phyloP scores from a whole-genome alignment of 2,888 invertebrate genomes.

The Epirrita christyi region DNA sequence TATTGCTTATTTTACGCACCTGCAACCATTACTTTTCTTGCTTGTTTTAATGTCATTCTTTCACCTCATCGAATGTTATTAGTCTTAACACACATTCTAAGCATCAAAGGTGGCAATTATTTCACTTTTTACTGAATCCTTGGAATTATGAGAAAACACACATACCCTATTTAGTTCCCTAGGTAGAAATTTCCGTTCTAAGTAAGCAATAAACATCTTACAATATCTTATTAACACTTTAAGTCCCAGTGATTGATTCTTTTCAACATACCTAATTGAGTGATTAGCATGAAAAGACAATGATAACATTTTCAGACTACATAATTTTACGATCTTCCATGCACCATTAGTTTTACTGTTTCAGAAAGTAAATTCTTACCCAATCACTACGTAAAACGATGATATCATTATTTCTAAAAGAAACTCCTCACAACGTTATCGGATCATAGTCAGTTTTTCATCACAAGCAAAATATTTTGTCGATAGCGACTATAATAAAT shows the following conservation, averaged over 20 bases:
- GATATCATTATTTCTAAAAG: background rate
- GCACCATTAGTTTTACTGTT: conserved; percentile 30
- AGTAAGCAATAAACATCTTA: conserved; percentile 30
- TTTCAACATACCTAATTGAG: conserved; percentile 37
- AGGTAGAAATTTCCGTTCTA: conserved; percentile 20
- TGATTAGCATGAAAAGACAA: conserved; percentile 34
- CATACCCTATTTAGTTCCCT: conserved; percentile 20
- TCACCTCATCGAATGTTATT: conserved; percentile 43
- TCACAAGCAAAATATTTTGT: background rate
- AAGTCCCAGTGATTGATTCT: conserved; percentile 47
- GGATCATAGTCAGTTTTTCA: background rate
- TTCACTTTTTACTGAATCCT: conserved; percentile 20
- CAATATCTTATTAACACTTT: conserved; percentile 45
- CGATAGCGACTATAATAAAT: background rate
- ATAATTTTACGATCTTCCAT: conserved; percentile 29
- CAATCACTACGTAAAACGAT: background rate
- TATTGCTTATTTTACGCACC: conserved; percentile 48
- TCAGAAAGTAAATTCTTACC: conserved; percentile 16
- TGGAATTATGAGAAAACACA: conserved; percentile 26
- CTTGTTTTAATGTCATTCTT: conserved; percentile 46
- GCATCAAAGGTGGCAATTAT: conserved; percentile 26
- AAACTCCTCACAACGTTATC: background rate
- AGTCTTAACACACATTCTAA: conserved; percentile 44
- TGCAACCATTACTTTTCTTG: conserved; percentile 44
- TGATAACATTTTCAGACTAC: conserved; percentile 26